Evolutionary conservation across 2,797 vertebrate species (phyloP), one percentile per base, ranked within the genome.

Genomic region (Sibirionetta formosa): DNA sequence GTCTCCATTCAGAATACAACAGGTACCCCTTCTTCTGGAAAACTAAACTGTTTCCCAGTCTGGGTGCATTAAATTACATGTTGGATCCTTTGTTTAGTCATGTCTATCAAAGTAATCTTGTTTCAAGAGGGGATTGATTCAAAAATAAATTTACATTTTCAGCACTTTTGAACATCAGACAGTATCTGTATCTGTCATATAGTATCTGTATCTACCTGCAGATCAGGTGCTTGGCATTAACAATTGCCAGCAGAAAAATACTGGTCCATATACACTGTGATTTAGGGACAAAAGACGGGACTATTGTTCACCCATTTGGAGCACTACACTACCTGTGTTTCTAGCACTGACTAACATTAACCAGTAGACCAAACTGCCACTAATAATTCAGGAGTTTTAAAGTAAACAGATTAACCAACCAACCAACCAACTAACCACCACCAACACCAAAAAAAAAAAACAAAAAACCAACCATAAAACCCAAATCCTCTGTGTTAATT

Each of bases 401-500:
- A 92, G 57, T 57, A 91, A 93, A 76, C 46, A 93, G 83, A 95
- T 93, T 93, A 50, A 50, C 23, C 48, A 50, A 24, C 23, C 12
- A 50, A 24, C 23, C 12, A 24, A 50, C 23, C 48, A 50, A 48
- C 48, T 48, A 13, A 50, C 23, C 48, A 24, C 23, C 22, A 48
- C 46, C 46, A 48, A 7, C 48, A 48, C 7, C 48, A 48, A 24
- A 22, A 46, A 46, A 8, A 44, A 44, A 42, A 42, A 42, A 40
- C 14, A 42, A 42, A 8, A 38, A 38, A 14, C 14, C 3, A 40
- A 40, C 6, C 50, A 27, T 26, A 42, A 20, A 29, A 22, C 38
- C 11, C 14, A 87, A 96, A 88, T 90, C 76, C 72, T 84, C 35
- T 72, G 53, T 91, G 89, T 82, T 96, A 85, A 93, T 91, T 92